Evolutionary conservation across 2,113 vertebrate species (phyloP).

Genomic region (Nematolebias whitei): DNA sequence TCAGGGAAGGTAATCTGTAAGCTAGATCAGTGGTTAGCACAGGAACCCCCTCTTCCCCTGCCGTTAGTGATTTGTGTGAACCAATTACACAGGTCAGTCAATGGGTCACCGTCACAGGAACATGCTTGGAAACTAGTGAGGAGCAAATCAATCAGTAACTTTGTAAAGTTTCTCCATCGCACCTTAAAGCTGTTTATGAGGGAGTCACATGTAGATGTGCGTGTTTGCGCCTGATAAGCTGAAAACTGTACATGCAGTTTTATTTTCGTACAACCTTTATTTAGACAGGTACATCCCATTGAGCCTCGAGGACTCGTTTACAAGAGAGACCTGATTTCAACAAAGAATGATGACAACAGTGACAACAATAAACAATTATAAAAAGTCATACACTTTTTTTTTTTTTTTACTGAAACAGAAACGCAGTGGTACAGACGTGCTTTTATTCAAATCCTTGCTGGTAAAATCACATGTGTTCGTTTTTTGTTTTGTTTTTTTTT

Average conservation of each 20-base stretch:
- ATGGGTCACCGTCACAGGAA: constrained; percentile 68
- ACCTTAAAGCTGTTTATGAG: constrained; percentile 71
- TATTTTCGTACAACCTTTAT: too few relatives aligned
- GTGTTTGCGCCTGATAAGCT: constrained; percentile 55
- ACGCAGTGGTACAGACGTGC: constrained; percentile 37
- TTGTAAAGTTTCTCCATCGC: constrained; percentile 63
- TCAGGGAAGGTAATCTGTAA: constrained; percentile 54
- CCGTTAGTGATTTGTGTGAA: constrained; percentile 75
- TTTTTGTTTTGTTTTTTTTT: too few relatives aligned
- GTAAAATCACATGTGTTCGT: too few relatives aligned
- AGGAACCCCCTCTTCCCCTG: constrained; percentile 42
- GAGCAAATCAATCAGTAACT: constrained; percentile 77
- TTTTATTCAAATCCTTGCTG: too few relatives aligned
- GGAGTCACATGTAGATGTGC: constrained; percentile 46
- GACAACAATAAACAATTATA: too few relatives aligned
- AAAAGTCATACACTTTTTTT: constrained; percentile 16
- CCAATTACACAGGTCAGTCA: constrained; percentile 77
- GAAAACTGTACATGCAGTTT: too few relatives aligned
- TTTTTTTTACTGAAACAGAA: constrained; percentile 14
- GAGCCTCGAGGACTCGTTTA: too few relatives aligned
- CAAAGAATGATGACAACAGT: too few relatives aligned
- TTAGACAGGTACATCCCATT: too few relatives aligned
- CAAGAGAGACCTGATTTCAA: too few relatives aligned
- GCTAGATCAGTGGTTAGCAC: constrained; percentile 58
- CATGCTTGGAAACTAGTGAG: constrained; percentile 46